phyloP scores from a whole-genome alignment of 2,113 vertebrate species.

The Marmota flaviventris region DNA sequence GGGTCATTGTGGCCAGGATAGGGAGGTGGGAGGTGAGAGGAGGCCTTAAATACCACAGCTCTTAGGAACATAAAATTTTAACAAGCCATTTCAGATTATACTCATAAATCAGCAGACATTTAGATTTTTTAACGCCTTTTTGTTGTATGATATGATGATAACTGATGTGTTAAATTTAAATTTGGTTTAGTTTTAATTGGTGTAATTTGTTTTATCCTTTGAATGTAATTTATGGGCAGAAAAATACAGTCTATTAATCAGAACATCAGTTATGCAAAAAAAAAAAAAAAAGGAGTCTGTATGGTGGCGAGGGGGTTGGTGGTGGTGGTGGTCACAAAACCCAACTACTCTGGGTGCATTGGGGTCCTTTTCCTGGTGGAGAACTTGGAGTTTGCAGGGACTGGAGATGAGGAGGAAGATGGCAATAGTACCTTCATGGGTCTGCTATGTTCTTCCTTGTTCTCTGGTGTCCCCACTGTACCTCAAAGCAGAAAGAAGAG shows the following conservation, averaged over 20 bases:
- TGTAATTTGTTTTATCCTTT: neutral
- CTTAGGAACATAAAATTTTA: neutral
- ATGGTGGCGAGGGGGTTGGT: too few species aligned
- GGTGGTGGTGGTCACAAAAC: too few species aligned
- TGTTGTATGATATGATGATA: neutral
- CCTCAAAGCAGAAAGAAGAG: neutral
- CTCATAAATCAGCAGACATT: neutral
- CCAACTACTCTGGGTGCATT: neutral
- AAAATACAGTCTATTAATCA: neutral
- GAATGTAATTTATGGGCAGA: neutral
- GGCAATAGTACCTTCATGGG: too few species aligned
- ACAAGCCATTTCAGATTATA: neutral
- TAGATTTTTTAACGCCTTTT: neutral
- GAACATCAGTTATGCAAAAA: neutral
- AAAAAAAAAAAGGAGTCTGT: neutral
- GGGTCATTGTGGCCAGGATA: too few species aligned
- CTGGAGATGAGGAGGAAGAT: neutral
- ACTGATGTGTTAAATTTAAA: neutral
- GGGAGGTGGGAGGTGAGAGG: too few species aligned
- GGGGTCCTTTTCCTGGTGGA: fast-evolving
- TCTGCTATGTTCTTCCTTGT: fast-evolving
- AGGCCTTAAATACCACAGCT: neutral
- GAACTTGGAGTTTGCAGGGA: neutral
- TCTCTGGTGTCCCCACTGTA: neutral
- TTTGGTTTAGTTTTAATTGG: neutral